Base-by-base conservation (phyloP, 2,888 invertebrate species). In the Rhamphomyia laevipes region DNA sequence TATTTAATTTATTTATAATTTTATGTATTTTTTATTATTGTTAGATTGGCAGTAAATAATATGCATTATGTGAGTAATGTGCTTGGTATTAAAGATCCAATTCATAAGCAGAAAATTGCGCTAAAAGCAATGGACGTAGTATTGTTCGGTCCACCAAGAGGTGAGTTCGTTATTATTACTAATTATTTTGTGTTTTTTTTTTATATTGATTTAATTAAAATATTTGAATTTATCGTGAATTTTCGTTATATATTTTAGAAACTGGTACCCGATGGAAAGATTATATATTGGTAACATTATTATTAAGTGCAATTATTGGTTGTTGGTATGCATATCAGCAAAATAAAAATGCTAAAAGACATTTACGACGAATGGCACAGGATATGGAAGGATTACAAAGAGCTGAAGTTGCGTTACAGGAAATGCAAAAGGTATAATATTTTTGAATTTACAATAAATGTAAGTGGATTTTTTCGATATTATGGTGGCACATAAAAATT, bases 111-210 rank as follows among this genome's bases (percentile, higher is more conserved):
- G 75, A 97, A 97, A 73, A 81, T 95, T 56, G 86, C 92, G 4
- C 76, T 99, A 41, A 97, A 99, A 72, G 97, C 99, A 15, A 95
- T 96, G 89, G 99, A 99, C 72, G 90, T 95, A 46, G 97, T 99
- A 18, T 78, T 99, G 31, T 99, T 99, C 72, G 99, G 99, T 44
- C 91, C 94, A 52, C 94, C 96, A 23, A 93, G 94, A 82, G 90
- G 94, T 93, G 79, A 66, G 67, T 56, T 40, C 12, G 6, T n/a
- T 15, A n/a, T n/a, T 31, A 18, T 33, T 30, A 35, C n/a, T 5
- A 3, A 5, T 6, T 13, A 33, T 33, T 33, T 13, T 37, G 13
- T 18, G 18, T 17, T 43, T 45, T 48, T 12, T 43, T 40, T 42
- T 38, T 44, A 38, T 16, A 13, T 17, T 49, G 6, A 13, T 31